Base-by-base conservation (phyloP, 2,797 vertebrate species). In the Botia kubotai region DNA sequence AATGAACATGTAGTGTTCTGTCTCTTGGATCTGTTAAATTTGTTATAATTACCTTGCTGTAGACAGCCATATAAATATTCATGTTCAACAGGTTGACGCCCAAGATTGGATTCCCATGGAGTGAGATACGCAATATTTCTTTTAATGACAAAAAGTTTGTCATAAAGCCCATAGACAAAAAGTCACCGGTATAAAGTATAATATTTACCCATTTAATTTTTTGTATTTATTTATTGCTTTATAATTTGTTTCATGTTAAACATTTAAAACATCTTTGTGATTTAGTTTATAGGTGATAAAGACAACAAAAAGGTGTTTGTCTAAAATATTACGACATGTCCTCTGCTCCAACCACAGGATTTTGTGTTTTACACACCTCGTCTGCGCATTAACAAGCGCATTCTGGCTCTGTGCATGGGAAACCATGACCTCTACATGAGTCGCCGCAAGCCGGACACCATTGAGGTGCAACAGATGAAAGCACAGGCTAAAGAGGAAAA, bases 401-500 rank as follows among this genome's bases (percentile, higher is more conserved):
- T 99, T 87, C 88, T 99, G 92, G 97, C 97, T 0, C 88, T 99
- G 62, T 99, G 98, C 87, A 99, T 99, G 96, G 98, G 97, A 55
- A 99, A 99, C 88, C 98, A 99, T 0, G 98, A 99, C 88, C 94
- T 99, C 80, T 99, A 99, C 91, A 99, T 99, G 98, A 95, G 97
- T 81, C 93, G 97, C 21, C 95, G 97, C 72, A 97, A 98, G 81
- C 97, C 97, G 0, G 98, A 99, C 90, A 98, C 97, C 87, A 99
- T 98, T 2, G 97, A 99, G 88, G 98, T 99, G 87, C 98, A 99
- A 90, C 97, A 99, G 92, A 99, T 99, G 98, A 99, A 98, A 91
- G 98, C 97, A 60, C 97, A 99, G 86, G 97, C 98, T 71, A 94
- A 95, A 58, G 97, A 98, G 85, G 97, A 99, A 89, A 98, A 97